Base-by-base conservation (phyloP, 1,140 invertebrate species). In the Monomorium pharaonis region DNA sequence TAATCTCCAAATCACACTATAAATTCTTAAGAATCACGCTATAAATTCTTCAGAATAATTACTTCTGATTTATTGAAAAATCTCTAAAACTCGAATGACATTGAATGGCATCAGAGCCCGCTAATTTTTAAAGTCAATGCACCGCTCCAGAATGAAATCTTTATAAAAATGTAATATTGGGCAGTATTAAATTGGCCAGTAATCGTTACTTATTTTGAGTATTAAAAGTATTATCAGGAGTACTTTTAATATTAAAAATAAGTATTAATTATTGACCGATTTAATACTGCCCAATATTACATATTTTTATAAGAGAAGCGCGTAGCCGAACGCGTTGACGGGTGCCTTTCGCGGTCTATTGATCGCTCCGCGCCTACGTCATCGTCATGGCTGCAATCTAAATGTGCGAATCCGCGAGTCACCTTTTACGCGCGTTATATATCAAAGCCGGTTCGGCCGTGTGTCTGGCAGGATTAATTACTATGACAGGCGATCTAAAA, bases 391-490 rank as follows among this genome's bases (percentile, higher is more conserved):
- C 21, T 83, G 51, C 51, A 72, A 80, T 80, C 21, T 51, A 67
- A 83, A 56, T 47, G 24, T 72, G 33, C 77, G 51, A 83, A 72
- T 72, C 37, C 24, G 1, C 51, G 51, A 83, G 51, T 47, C 67
- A 74, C 67, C 67, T 72, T 60, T 74, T 72, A 18, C 63, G 14
- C 65, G 24, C 18, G 33, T 69, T 49, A 42, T 72, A 37, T 58
- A 83, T 60, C 51, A 60, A 14, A 65, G 65, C 65, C 63, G 33
- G 49, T 70, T 21, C 47, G 56, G 33, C 24, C 65, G 56, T 37
- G 4, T 9, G 27, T 74, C 77, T 56, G 47, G 42, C n/a, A 16
- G 37, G 51, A 83, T 83, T 83, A 83, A 83, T 83, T 74, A 44
- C n/a, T 83, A 47, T 47, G n/a, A 7, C 49, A 21, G n/a, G 7